These are phyloP conservation scores for Apodemia duryi DNA, from an alignment of 2,888 invertebrate genomes.

Conservation along the genomic window DNA sequence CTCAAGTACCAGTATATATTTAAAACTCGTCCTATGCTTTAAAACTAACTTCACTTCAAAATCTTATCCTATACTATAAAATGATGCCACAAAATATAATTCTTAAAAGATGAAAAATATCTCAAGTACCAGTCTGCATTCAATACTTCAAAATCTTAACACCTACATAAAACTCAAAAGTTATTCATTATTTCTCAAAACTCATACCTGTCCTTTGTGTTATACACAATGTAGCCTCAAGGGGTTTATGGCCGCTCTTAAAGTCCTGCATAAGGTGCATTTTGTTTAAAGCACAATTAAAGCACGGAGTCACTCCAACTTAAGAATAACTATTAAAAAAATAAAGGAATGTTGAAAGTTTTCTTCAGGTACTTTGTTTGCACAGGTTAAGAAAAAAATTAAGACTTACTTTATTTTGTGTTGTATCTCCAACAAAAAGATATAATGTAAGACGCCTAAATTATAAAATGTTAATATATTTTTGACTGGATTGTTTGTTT, in stretches of 20 bases:
- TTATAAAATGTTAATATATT: too few species aligned
- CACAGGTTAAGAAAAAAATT: too few species aligned
- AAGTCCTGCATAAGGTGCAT: conserved; percentile 21
- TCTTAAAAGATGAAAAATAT: background rate
- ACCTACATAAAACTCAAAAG: conserved; percentile 24
- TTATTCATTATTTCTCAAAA: conserved; percentile 21
- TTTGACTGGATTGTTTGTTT: too few species aligned
- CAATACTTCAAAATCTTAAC: conserved; percentile 17
- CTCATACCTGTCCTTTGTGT: conserved; percentile 27
- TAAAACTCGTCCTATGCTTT: too few species aligned
- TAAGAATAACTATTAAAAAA: conserved; percentile 24
- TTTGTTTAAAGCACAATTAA: conserved; percentile 29
- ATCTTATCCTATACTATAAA: background rate
- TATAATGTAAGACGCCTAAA: too few species aligned
- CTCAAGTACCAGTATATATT: background rate
- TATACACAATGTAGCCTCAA: conserved; percentile 20
- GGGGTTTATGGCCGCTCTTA: conserved; percentile 24
- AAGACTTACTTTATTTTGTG: too few species aligned
- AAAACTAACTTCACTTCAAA: too few species aligned
- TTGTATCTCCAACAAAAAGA: too few species aligned
- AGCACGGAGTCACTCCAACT: conserved; percentile 27
- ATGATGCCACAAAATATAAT: background rate
- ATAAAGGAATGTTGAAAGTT: conserved; percentile 26
- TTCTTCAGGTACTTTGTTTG: conserved; percentile 26
- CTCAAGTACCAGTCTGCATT: conserved; percentile 4